Percentiles rank a stretch among this genome's conserved stretches.
These are phyloP conservation scores for Orthonychiurus folsomi DNA, from an alignment of 2,888 invertebrate species.

Conservation along the genomic window DNA sequence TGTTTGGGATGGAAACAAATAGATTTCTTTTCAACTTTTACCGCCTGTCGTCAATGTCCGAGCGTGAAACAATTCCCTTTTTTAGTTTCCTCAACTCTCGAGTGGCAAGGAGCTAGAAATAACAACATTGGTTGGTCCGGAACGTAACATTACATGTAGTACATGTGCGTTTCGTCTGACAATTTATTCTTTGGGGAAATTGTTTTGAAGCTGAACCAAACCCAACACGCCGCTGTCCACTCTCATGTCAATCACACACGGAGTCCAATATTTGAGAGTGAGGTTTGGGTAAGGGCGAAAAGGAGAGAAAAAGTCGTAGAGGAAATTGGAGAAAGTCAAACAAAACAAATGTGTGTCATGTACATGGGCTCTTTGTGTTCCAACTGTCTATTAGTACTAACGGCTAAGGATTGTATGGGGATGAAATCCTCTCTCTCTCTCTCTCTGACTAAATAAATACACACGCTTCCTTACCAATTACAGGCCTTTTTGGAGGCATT, in stretches of 20 bases:
- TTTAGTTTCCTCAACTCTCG: constrained; percentile 1
- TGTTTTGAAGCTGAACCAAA: constrained; percentile 19
- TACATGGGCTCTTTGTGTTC: too few relatives aligned
- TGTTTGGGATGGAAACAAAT: background rate
- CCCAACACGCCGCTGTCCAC: constrained; percentile 17
- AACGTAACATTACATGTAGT: too few relatives aligned
- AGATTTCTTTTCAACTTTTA: background rate
- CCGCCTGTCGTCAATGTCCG: background rate
- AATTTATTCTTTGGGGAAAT: constrained; percentile 21
- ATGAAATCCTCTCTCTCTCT: too few relatives aligned
- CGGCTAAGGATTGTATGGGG: too few relatives aligned
- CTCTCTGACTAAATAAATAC: too few relatives aligned
- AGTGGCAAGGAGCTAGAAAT: background rate
- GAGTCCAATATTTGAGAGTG: constrained; percentile 20
- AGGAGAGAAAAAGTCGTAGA: background rate
- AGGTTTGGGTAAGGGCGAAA: background rate
- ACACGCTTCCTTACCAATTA: too few relatives aligned
- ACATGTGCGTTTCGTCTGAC: constrained; percentile 7
- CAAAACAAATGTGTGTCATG: background rate
- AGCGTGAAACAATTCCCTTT: background rate
- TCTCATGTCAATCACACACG: constrained; percentile 25
- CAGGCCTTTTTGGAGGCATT: too few relatives aligned
- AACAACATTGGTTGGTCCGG: too few relatives aligned
- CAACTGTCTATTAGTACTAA: too few relatives aligned
- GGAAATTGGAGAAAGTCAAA: constrained; percentile 4